phyloP scores from a whole-genome alignment of 2,113 vertebrate species.

The Istiophorus platypterus region DNA sequence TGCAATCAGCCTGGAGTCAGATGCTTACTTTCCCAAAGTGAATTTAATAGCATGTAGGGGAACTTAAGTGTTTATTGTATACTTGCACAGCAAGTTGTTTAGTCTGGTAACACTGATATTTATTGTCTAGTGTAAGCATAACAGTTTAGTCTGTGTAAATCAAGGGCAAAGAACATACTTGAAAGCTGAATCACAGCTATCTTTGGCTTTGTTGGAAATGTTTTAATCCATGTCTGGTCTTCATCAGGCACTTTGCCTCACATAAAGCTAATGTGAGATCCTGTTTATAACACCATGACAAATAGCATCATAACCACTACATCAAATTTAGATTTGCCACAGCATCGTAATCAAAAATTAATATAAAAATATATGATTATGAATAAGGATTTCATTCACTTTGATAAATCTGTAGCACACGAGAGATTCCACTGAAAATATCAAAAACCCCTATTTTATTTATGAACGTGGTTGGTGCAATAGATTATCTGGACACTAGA shows the following conservation, averaged over 20 bases:
- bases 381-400: neutral
- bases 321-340: neutral
- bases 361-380: neutral
- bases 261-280: neutral
- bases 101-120: neutral
- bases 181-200: neutral
- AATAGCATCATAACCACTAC: neutral
- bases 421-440: neutral
- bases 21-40: constrained; percentile 68
- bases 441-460: neutral
- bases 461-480: neutral
- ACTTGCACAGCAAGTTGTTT: neutral
- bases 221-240: neutral
- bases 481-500: constrained; percentile 20
- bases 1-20: constrained; percentile 43
- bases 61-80: neutral
- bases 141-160: neutral
- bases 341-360: neutral
- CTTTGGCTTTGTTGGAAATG: neutral
- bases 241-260: neutral
- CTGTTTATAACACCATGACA: neutral
- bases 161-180: neutral
- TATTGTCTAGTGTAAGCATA: neutral
- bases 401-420: neutral
- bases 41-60: neutral